Evolutionary conservation across 2,113 vertebrate species (phyloP), one percentile per base, ranked within the genome.

Genomic region (Scortum barcoo): DNA sequence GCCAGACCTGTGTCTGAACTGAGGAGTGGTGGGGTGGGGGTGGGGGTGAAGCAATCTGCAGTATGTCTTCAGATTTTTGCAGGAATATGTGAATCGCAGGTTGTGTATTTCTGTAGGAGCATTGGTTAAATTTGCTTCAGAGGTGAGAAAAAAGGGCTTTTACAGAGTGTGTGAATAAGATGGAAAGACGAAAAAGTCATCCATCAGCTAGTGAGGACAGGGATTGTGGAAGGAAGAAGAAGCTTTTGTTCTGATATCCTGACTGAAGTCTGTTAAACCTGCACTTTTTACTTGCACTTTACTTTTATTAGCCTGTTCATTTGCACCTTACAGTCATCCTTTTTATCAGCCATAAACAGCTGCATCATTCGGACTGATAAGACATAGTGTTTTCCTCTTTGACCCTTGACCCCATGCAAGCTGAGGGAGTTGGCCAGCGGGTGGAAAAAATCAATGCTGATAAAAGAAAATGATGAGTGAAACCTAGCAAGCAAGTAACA

Each of bases 401-500:
- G 80, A 89, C 84, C 85, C 54, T 60, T 87, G 74, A 88, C 79
- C 85, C 46, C 13, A 14, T 38, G 10, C 71, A 42, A 76, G 58
- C 67, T 19, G 26, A 57, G 68, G 63, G 46, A 83, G 54, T 53
- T 7, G 4, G 48, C 26, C 50, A 28, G 28, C 11, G 61, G 33
- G 8, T 9, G 0, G 63, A 46, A 77, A 74, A 90, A 92, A 91
- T 88, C 88, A 90, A 91, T 89, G 75, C 81, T 72, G 72, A 75
- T 92, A 81, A 89, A 88, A 82, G 75, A 72, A 87, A 76, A 85
- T 50, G 62, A 87, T 81, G 76, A 88, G 79, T 78, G 30, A 88
- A 86, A 89, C 80, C 46, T 20, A 12, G 72, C 71, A 76, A 81
- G 73, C 38, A 86, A 88, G 89, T 90, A 87, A 90, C 92, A 83